Evolutionary conservation across 2,113 vertebrate species (phyloP), one percentile per base, ranked within the genome.

Genomic region (Apteryx mantelli): DNA sequence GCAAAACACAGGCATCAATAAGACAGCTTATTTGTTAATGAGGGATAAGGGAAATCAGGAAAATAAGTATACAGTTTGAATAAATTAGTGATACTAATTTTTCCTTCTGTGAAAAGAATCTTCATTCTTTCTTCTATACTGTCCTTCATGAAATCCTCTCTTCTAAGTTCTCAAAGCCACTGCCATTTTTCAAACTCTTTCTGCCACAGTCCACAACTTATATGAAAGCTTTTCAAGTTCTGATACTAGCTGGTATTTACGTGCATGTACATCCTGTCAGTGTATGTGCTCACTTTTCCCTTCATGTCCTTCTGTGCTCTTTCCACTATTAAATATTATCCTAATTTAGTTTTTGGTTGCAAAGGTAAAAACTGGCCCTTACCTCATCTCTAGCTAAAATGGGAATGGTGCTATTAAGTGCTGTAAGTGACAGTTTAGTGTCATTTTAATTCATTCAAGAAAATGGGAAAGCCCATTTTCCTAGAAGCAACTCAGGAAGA

Each of bases 371-470:
- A 28, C 7, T 21, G 1, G 3, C 32, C 53, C 7, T 46, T 73
- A 52, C 36, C 76, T 77, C 0, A 48, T 38, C n/a, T 65, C 82
- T 36, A 86, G 21, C 15, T 61, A 56, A 7, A 50, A 69, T 36
- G 7, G 2, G 4, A 20, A 76, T 9, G 63, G 17, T 0, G 0
- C 21, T 82, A 68, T 55, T 79, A 58, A 58, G 17, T 32, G 15
- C 26, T 16, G 10, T 32, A 30, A 58, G 55, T 30, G 26, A 56
- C 55, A 58, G 55, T 4, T 60, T 30, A 46, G 24, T 30, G 36
- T 34, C 80, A 26, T 30, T 78, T 78, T 84, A 56, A 82, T 18
- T 46, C 24, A 86, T 14, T 52, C 25, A 86, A 84, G 64, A 70
- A 83, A 89, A 61, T 4, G 13, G n/a, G 50, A 56, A 94, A 73